Conservation (phyloP, 2,797 vertebrate genomes). For the Peromyscus attwateri region DNA sequence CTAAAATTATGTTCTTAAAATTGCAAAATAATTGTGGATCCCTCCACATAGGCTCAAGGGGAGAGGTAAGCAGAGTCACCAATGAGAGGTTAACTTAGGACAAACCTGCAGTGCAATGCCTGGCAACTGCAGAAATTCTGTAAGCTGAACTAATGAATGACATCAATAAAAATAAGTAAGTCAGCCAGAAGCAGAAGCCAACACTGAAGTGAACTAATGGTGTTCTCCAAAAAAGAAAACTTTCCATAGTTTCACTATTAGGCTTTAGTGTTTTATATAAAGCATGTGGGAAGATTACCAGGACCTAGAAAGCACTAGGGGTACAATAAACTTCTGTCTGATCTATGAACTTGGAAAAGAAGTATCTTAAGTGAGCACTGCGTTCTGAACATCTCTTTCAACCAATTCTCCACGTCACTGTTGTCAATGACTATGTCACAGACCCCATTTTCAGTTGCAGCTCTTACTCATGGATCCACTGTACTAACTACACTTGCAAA, state of each 20-base stretch:
- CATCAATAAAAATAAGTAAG: neutral
- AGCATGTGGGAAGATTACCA: neutral
- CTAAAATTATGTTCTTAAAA: slow-evolving; percentile 49
- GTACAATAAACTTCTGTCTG: neutral
- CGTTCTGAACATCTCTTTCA: neutral
- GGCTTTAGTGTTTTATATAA: neutral
- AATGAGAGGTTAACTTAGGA: neutral
- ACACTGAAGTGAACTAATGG: neutral
- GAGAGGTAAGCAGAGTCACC: neutral
- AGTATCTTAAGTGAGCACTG: neutral
- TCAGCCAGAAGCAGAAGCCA: slow-evolving; percentile 18
- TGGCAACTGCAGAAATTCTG: neutral
- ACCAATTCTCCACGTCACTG: neutral
- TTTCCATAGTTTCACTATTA: neutral
- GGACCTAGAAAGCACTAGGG: neutral
- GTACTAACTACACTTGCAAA: neutral
- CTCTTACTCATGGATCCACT: neutral
- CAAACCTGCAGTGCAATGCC: neutral
- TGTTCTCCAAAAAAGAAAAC: neutral
- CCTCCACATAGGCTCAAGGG: neutral
- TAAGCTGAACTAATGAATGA: neutral
- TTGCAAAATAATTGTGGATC: neutral
- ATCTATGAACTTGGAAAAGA: neutral
- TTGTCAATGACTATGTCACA: neutral
- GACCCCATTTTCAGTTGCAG: neutral